Base-by-base conservation (phyloP, 2,797 vertebrate species). In the Phrynocephalus forsythii region DNA sequence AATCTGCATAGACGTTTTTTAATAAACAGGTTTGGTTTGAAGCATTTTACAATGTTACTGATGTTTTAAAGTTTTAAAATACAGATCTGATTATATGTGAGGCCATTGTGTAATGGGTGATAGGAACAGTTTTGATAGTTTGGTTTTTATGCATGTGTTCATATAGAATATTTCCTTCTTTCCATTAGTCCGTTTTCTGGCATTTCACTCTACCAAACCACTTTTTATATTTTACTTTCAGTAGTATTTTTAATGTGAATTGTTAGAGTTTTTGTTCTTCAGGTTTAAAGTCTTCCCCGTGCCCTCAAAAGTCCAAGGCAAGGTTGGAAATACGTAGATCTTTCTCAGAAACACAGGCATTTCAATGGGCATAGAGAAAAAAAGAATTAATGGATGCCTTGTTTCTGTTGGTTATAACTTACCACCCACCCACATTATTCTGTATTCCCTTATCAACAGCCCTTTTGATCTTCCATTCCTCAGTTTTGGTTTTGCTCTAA, bases 11-110 rank as follows among this genome's bases (percentile, higher is more conserved):
- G 90, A 33, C 95, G 92, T 10, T 99, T 99, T 95, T 95, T 99
- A 95, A 96, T 98, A 92, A 97, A 96, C 86, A 98, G 98, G 99
- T 99, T 95, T 96, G 96, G 82, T 98, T 95, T 96, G 91, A 71
- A 78, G 10, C 33, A 72, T 80, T 69, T 69, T 48, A 18, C 56
- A 26, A 72, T 48, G 26, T 71, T 18, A 82, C 26, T 71, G 60
- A 60, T 78, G 13, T 48, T 79, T 79, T 83, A 3, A 52, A 67
- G 33, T 48, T 83, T 79, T 78, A 3, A 52, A 67, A 30, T 67
- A 67, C 52, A 8, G 38, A 28, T 33, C n/a, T 44, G 26, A 44
- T 86, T 44, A 11, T 68, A n/a, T 83, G n/a, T 20, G 5, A 33
- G 68, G 33, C 48, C 50, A 13, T 50, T 67, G 26, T 77, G 18